Evolutionary conservation across 2,888 invertebrate species (phyloP).

Genomic region (Taphrorychus bicolor): DNA sequence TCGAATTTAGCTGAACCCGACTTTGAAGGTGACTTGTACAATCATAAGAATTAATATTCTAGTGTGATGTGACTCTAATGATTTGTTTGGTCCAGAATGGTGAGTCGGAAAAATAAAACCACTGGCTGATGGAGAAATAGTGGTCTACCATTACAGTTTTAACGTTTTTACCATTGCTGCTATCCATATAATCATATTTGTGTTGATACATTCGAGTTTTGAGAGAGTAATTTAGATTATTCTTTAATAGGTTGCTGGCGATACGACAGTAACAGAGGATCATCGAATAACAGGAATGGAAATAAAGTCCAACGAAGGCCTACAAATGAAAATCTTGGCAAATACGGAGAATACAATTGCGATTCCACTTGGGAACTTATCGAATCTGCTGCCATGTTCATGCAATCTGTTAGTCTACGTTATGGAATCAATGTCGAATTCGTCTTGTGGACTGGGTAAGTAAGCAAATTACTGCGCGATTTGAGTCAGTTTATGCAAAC

Average conservation of each 20-base stretch:
- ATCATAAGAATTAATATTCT: too few relatives aligned
- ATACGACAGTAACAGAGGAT: conserved; percentile 50
- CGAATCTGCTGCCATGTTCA: conserved; percentile 85
- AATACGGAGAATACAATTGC: conserved; percentile 82
- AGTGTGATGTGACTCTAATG: too few relatives aligned
- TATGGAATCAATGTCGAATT: conserved; percentile 90
- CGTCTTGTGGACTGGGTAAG: conserved; percentile 94
- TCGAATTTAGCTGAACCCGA: too few relatives aligned
- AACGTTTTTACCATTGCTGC: too few relatives aligned
- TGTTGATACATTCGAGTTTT: too few relatives aligned
- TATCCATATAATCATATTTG: too few relatives aligned
- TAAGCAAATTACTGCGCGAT: conserved; percentile 39
- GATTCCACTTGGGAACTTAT: conserved; percentile 90
- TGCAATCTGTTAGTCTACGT: conserved; percentile 75
- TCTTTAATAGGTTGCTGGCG: conserved; percentile 58
- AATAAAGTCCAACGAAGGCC: conserved; percentile 62
- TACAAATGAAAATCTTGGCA: conserved; percentile 64
- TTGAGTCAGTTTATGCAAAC: neutral
- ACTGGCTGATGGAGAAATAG: too few relatives aligned
- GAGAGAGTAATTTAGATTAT: too few relatives aligned
- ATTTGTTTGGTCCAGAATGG: too few relatives aligned
- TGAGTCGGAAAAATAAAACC: too few relatives aligned
- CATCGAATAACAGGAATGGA: conserved; percentile 44
- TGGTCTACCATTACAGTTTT: too few relatives aligned
- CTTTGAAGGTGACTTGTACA: too few relatives aligned